Evolutionary conservation across 2,113 vertebrate species (phyloP).

Genomic region (Gadus chalcogrammus): DNA sequence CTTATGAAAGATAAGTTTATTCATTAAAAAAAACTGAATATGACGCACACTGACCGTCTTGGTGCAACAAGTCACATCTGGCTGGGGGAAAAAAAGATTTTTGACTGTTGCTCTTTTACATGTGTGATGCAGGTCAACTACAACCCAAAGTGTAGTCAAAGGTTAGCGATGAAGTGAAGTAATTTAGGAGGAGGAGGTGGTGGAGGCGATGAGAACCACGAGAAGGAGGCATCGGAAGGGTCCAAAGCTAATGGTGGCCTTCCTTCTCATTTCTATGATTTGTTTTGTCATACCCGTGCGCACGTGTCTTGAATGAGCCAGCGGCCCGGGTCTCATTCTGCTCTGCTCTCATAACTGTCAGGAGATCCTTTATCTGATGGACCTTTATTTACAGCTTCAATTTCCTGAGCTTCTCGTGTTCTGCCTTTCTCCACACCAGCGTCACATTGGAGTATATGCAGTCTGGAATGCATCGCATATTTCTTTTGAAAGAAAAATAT

Average conservation of each 20-base stretch:
- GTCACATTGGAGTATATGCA: slow-evolving; percentile 37
- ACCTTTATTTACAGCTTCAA: slow-evolving; percentile 79
- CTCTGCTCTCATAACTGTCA: slow-evolving; percentile 71
- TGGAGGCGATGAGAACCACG: neutral
- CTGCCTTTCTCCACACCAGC: slow-evolving; percentile 43
- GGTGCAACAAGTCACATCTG: no score
- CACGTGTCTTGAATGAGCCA: slow-evolving; percentile 66
- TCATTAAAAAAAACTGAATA: no score
- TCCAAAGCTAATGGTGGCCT: slow-evolving; percentile 66
- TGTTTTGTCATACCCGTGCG: slow-evolving; percentile 66
- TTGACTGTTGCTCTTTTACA: no score
- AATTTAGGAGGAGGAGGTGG: neutral
- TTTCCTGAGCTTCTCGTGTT: slow-evolving; percentile 73
- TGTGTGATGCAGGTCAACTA: no score
- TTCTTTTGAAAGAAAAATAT: slow-evolving; percentile 64
- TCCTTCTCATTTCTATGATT: slow-evolving; percentile 66
- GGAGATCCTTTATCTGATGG: slow-evolving; percentile 71
- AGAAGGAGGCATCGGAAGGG: slow-evolving; percentile 23
- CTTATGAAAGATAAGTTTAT: no score
- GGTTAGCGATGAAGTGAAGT: no score
- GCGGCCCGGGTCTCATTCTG: slow-evolving; percentile 51
- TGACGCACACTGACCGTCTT: no score
- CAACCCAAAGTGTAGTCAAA: no score
- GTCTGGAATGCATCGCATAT: slow-evolving; percentile 64
- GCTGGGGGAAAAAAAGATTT: no score